A percentile compares a stretch with the other conserved stretches of the same genome.
phyloP scores from a whole-genome alignment of 2,797 vertebrate species.

The Myotis myotis region DNA sequence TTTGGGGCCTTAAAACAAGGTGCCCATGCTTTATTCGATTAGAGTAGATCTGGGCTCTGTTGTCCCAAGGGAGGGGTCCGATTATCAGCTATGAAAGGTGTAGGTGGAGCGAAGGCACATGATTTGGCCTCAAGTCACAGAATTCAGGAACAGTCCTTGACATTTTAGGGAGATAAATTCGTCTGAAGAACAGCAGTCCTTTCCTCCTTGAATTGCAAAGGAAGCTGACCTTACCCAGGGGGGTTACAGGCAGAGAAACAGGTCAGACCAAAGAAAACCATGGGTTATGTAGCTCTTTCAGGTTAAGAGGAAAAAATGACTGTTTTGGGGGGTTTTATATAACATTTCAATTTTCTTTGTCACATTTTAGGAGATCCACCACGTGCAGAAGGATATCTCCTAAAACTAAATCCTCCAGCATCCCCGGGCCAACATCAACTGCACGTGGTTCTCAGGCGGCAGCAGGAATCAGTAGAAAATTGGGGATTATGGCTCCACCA shows the following conservation, averaged over 20 bases:
- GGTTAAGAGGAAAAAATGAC: not conserved
- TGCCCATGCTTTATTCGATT: not conserved
- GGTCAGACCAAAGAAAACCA: not conserved
- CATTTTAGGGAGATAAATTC: not conserved
- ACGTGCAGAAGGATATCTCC: constrained; percentile 41
- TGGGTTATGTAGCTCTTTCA: accelerated
- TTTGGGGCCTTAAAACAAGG: not conserved
- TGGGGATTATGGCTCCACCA: constrained; percentile 84
- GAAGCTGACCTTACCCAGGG: not conserved
- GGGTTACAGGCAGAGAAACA: not conserved
- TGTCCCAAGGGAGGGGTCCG: not conserved
- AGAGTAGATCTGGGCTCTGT: not conserved
- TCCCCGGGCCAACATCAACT: accelerated
- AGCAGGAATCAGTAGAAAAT: constrained; percentile 40
- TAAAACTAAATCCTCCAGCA: not conserved
- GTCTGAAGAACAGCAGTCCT: not conserved
- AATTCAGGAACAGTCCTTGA: not conserved
- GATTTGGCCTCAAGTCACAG: not conserved
- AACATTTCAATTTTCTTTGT: constrained; percentile 28
- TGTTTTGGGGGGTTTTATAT: not conserved
- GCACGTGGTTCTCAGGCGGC: accelerated
- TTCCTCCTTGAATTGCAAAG: not conserved
- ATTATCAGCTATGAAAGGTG: not conserved
- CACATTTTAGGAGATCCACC: constrained; percentile 64
- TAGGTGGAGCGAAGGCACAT: not conserved